Base-by-base conservation (phyloP, 2,888 invertebrate species). In the Stegana nigrithorax region DNA sequence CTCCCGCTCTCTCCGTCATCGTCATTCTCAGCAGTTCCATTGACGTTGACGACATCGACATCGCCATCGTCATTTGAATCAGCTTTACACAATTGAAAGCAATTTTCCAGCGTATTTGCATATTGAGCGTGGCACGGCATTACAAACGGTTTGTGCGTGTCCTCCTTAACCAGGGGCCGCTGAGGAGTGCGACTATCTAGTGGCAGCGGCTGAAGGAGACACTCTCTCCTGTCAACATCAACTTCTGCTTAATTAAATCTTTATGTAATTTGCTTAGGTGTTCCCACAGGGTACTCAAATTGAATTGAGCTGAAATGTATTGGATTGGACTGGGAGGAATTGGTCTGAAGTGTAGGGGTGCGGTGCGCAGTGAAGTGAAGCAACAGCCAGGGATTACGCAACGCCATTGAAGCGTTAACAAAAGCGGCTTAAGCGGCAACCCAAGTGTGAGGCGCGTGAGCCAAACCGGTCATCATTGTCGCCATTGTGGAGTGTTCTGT, bases 201-300 rank as follows among this genome's bases (percentile, higher is more conserved):
- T n/a, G n/a, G n/a, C n/a, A n/a, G n/a, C n/a, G n/a, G n/a, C n/a
- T n/a, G n/a, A n/a, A n/a, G n/a, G n/a, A n/a, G n/a, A n/a, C n/a
- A n/a, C n/a, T n/a, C n/a, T n/a, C n/a, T n/a, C n/a, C n/a, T n/a
- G n/a, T n/a, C 12, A 23, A 29, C 32, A 29, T 32, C 53, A 32
- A 29, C 21, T 53, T 64, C 67, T 74, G 70, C 76, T 67, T 80
- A 80, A 76, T 76, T 75, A 78, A 80, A 76, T 76, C 76, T 75
- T 69, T 70, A 72, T 67, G 67, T 80, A 80, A 80, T 80, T 80
- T 78, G 72, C 67, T 78, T 78, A 78, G 73, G 64, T 70, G 73
- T 70, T 66, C 75, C 62, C 65, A 59, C 44, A 27, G 67, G 64
- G 73, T 64, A 68, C 67, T 73, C 69, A 75, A 77, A 79, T 67